Base-by-base conservation (phyloP, 2,797 vertebrate genomes). In the Acrocephalus scirpaceus region DNA sequence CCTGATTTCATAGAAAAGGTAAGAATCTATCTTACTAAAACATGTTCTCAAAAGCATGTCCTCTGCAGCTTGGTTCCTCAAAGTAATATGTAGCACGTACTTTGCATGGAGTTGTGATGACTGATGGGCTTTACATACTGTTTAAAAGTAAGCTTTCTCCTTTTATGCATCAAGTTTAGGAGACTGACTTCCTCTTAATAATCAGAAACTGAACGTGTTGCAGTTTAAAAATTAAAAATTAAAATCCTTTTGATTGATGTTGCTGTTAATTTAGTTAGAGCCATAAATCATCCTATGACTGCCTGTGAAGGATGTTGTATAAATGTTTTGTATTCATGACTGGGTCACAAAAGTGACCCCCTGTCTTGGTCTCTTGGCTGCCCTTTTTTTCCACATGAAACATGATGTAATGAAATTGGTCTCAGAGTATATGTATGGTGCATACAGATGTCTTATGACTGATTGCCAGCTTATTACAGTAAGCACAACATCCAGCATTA, bases 181-280 rank as follows among this genome's bases (percentile, higher is more conserved):
- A 13, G 40, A 91, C 5, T 71, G 19, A 11, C 27, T 91, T 93
- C 54, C 25, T 70, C 53, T 62, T 87, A 65, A 47, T 64, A 73
- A 85, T 81, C 48, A 82, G 32, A 91, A 96, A 88, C 12, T 19
- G 32, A 94, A 69, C 45, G 13, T 56, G n/a, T 57, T 94, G 50
- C 25, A 36, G 79, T 89, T 87, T 60, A 57, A 95, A 94, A 90
- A 93, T 87, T 88, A 86, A 93, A 95, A 96, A 84, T 77, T 38
- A 87, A 91, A 93, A 88, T 30, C 13, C 1, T 36, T 86, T 92
- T 95, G 94, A 95, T 81, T 91, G 75, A 97, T 95, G 71, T 56
- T 88, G 32, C n/a, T 95, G 90, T 96, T 96, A 96, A 95, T 94
- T 90, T 92, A 78, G 53, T 86, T 96, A 74, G 23, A 87, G 25